Percentiles rank a stretch among this genome's conserved stretches.
Conservation (phyloP, 1,140 invertebrate species). For the Trichomalopsis sarcophagae region DNA sequence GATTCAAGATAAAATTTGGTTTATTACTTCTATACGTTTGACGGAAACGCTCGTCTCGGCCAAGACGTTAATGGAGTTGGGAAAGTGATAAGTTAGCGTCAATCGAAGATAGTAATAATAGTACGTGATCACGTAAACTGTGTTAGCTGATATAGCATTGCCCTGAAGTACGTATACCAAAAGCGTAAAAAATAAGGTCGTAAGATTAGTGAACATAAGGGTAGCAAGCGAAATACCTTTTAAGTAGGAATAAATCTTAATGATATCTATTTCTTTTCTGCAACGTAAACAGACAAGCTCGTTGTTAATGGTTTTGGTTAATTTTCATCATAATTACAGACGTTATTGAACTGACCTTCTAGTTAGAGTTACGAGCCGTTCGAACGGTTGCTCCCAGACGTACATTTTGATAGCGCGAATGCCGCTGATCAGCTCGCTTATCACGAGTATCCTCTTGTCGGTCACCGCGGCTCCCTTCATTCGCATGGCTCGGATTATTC, state of each 20-base stretch:
- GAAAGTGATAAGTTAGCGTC: constrained; percentile 5
- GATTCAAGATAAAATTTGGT: neutral
- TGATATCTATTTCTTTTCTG: neutral
- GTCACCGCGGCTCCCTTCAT: neutral
- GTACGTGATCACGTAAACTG: neutral
- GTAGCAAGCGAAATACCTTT: neutral
- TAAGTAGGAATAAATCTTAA: neutral
- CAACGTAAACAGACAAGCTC: neutral
- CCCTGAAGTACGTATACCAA: constrained; percentile 20
- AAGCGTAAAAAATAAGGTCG: constrained; percentile 10
- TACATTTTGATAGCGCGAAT: constrained; percentile 11
- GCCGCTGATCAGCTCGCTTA: neutral
- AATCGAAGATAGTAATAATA: neutral
- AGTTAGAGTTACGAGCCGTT: neutral
- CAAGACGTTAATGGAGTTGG: neutral
- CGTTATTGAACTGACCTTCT: neutral
- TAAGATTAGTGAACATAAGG: constrained; percentile 5
- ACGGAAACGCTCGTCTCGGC: neutral
- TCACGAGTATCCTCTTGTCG: neutral
- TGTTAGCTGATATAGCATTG: neutral
- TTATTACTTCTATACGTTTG: constrained; percentile 5
- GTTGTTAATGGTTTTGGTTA: too few relatives aligned
- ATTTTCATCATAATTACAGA: neutral
- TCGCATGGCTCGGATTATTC: neutral
- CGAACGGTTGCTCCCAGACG: neutral